Conservation (phyloP, 2,888 invertebrate species). For the Phengaris alcon region DNA sequence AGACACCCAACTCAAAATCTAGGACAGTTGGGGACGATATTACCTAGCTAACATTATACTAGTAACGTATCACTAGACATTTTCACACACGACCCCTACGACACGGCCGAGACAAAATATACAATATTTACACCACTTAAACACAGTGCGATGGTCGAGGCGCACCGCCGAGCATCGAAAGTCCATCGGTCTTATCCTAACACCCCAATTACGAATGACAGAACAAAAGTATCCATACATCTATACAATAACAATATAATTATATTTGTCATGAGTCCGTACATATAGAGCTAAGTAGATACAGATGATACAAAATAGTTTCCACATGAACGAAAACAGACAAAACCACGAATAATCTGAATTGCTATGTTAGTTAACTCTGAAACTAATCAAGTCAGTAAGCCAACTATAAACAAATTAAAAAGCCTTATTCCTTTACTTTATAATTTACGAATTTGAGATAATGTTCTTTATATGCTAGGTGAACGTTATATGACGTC, state of each 20-base stretch:
- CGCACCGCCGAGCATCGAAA: conserved; percentile 71
- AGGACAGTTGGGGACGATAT: conserved; percentile 78
- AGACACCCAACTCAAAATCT: conserved; percentile 78
- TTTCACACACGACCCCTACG: conserved; percentile 75
- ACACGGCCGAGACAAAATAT: conserved; percentile 71
- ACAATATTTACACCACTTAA: conserved; percentile 78
- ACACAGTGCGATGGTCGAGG: conserved; percentile 62
- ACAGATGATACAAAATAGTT: background rate
- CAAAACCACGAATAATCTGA: no score
- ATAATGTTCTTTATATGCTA: no score
- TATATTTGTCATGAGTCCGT: conserved; percentile 63
- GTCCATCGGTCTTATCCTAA: conserved; percentile 76
- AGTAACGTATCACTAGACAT: conserved; percentile 74
- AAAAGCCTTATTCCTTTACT: background rate
- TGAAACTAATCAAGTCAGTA: background rate
- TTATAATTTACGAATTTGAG: background rate
- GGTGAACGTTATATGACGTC: background rate
- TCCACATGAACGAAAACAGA: no score
- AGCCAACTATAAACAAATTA: no score
- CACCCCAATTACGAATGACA: conserved; percentile 69
- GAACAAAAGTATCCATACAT: conserved; percentile 65
- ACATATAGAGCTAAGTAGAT: conserved; percentile 40
- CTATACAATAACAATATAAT: conserved; percentile 69
- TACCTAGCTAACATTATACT: conserved; percentile 78
- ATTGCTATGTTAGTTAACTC: background rate